phyloP scores from a whole-genome alignment of 2,888 invertebrate species.

The Lepidocyrtinus sp. region DNA sequence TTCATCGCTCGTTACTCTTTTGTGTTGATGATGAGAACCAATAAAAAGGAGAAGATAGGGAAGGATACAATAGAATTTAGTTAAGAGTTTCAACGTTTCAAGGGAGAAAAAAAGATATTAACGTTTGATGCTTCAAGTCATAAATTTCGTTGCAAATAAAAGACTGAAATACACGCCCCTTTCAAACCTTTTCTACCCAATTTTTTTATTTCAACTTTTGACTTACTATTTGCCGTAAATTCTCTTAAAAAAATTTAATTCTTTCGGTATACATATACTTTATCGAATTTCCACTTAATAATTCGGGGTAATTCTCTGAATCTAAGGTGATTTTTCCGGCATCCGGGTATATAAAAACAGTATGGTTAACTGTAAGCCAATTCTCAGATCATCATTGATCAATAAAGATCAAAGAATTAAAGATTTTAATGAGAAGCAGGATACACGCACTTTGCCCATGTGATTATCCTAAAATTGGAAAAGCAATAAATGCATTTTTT shows the following conservation, averaged over 20 bases:
- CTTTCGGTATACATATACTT: conserved; percentile 30
- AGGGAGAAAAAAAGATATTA: conserved; percentile 68
- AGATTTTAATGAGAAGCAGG: no score
- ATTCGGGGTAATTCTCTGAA: neutral
- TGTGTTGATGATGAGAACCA: conserved; percentile 44
- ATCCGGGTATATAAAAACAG: conserved; percentile 40
- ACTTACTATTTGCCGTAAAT: no score
- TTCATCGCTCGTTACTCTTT: conserved; percentile 31
- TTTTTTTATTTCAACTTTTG: conserved; percentile 35
- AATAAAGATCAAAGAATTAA: no score
- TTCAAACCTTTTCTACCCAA: conserved; percentile 63
- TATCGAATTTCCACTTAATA: conserved; percentile 29
- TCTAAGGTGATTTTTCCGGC: conserved; percentile 43
- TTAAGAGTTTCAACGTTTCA: no score
- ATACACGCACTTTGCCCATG: no score
- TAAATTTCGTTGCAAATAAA: conserved; percentile 70
- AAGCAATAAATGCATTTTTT: no score
- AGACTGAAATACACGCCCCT: conserved; percentile 69
- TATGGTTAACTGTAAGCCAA: neutral
- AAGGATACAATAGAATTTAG: conserved; percentile 57
- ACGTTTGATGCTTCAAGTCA: conserved; percentile 67
- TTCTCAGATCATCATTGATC: no score
- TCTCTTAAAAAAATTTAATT: no score
- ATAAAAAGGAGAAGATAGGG: conserved; percentile 6
- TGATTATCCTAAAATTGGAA: no score